phyloP scores from a whole-genome alignment of 2,888 invertebrate species.

The Thymelicus sylvestris region DNA sequence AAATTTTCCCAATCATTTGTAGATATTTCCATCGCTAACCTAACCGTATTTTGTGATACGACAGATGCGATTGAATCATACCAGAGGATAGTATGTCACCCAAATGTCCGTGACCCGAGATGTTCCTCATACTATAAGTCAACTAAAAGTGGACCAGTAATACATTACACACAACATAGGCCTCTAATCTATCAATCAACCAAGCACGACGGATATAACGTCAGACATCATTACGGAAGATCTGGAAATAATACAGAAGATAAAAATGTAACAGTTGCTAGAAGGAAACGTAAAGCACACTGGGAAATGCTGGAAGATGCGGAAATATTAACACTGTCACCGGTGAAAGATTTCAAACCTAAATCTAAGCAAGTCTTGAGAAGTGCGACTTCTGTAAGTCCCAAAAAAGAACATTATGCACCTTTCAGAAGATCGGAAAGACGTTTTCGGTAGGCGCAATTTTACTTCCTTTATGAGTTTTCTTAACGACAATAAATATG shows the following conservation, averaged over 20 bases:
- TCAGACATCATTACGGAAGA: constrained; percentile 36
- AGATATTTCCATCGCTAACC: constrained; percentile 52
- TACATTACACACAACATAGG: constrained; percentile 57
- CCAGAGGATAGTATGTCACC: constrained; percentile 48
- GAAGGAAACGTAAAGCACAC: constrained; percentile 34
- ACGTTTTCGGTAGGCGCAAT: constrained; percentile 11
- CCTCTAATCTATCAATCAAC: constrained; percentile 55
- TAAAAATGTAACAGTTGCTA: constrained; percentile 24
- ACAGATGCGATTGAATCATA: constrained; percentile 53
- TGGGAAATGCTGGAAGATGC: constrained; percentile 14
- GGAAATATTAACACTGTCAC: constrained; percentile 1
- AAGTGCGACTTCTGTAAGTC: constrained; percentile 25
- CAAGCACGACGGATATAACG: constrained; percentile 41
- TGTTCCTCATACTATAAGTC: constrained; percentile 50
- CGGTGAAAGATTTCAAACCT: not conserved
- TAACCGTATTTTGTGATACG: constrained; percentile 59
- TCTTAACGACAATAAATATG: not conserved
- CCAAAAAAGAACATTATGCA: constrained; percentile 32
- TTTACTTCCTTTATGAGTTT: not conserved
- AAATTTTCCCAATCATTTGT: constrained; percentile 54
- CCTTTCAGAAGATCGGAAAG: constrained; percentile 29
- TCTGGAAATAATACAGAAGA: constrained; percentile 39
- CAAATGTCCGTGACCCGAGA: constrained; percentile 28
- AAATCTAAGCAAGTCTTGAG: constrained; percentile 13
- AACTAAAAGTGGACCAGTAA: constrained; percentile 54